phyloP scores from a whole-genome alignment of 1,140 invertebrate genomes.

The Acromyrmex heyeri region DNA sequence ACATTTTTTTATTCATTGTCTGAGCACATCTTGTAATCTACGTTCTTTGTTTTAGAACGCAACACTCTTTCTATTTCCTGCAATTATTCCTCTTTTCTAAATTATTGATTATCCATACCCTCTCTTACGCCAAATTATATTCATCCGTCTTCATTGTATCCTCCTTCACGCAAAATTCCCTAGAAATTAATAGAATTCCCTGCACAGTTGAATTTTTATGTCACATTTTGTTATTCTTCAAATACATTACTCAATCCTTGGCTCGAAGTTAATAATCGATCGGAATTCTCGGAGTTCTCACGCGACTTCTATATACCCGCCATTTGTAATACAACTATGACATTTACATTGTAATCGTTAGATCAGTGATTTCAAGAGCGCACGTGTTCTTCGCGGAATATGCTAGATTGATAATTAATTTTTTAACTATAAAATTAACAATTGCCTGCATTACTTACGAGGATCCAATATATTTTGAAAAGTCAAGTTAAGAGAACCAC shows the following conservation, averaged over 20 bases:
- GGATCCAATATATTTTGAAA: not conserved
- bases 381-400: not conserved
- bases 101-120: not conserved
- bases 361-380: not conserved
- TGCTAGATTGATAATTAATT: not conserved
- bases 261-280: conserved; percentile 14
- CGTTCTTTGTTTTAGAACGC: not conserved
- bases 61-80: not conserved
- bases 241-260: not conserved
- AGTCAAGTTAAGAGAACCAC: not conserved
- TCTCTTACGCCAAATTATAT: not conserved
- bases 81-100: not conserved
- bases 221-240: not conserved
- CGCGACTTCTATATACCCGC: conserved; percentile 7
- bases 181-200: not conserved
- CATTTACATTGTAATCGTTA: conserved; percentile 23
- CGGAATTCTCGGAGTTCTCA: conserved; percentile 10
- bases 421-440: too few relatives aligned
- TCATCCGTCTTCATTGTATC: too few relatives aligned
- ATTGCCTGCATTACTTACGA: not conserved
- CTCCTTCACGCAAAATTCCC: not conserved
- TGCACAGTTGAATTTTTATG: not conserved
- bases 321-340: not conserved
- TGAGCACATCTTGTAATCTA: not conserved
- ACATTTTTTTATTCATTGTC: too few relatives aligned